Base-by-base conservation (phyloP, 2,113 vertebrate genomes). In the Pampusana beccarii region DNA sequence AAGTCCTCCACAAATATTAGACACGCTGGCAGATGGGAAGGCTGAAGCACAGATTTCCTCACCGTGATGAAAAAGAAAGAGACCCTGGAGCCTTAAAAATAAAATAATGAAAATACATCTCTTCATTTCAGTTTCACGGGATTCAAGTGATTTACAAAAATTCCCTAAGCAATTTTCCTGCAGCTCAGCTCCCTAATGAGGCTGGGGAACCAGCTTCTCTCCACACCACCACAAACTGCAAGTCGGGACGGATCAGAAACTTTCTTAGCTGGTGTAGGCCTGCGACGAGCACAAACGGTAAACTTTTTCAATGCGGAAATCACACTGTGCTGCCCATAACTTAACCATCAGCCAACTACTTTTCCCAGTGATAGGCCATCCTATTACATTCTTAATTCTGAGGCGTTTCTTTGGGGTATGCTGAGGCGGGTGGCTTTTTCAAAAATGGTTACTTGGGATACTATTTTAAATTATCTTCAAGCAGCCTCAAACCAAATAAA, bases 111-210 rank as follows among this genome's bases (percentile, higher is more conserved):
- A 97, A 94, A 88, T 5, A 60, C 28, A 89, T 62, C 62, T 88
- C 71, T 95, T 72, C 10, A 33, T 91, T 92, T 89, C 64, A 78
- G 71, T 95, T 95, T 61, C 93, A 84, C 0, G 2, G 92, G 88
- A 96, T 91, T 94, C 80, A 84, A 61, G 88, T 15, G 31, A 92
- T 79, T 89, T 84, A 57, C 57, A 48, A 83, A 78, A 97, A 95
- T 79, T 97, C 95, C 95, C 95, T 88, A 46, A 95, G 90, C 90
- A 96, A 88, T 94, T 93, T 96, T 93, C 83, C 80, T 72, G 65
- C 80, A 96, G 86, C 86, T 91, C 61, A 81, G 80, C 61, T 96
- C 95, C 95, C 91, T 97, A 95, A 96, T 90, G 94, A 97, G 81
- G 69, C 88, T 94, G 86, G 90, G 86, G 86, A 94, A 80, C 57